Evolutionary conservation across 2,888 invertebrate species (phyloP), one percentile per base, ranked within the genome.

Genomic region (Dynastes maya): DNA sequence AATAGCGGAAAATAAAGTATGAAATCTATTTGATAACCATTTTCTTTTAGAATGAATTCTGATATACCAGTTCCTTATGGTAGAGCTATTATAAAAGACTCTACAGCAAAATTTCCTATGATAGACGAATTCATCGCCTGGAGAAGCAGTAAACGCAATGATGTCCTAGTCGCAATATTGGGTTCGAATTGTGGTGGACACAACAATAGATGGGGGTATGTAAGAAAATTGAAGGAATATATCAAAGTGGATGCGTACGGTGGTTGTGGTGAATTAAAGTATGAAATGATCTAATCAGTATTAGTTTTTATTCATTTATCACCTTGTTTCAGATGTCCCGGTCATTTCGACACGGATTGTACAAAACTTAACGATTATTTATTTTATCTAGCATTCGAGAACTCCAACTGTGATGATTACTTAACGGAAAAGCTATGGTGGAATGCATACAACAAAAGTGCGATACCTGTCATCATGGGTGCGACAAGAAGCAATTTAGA

Each of bases 351-450:
- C 81, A 84, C 86, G 0, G 93, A 94, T 84, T 95, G 94, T 82
- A 86, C 89, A 2, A 81, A 86, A 5, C 86, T 94, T 63, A 86
- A 89, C 0, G 83, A 90, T 8, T 95, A 94, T 86, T 89, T 93
- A 82, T 95, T 95, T 85, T 94, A 94, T 83, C 86, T 95, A 61
- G 91, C 93, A 0, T 92, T 94, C 81, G 95, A 95, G 86, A 94
- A 94, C 84, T 91, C 93, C 0, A 91, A 92, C 82, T 95, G 95
- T 84, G 89, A 89, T 5, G 92, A 94, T 84, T 95, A 95, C 83
- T 86, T 94, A 65, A 94, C 94, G 0, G 94, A 95, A 84, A 95
- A 95, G 85, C 85, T 91, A 0, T 94, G 92, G 88, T 92, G 93
- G 90, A 91, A 94, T 82, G 93, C 92, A 0, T 93, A 91, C 82